These are phyloP conservation scores for Aquatica leii DNA, from an alignment of 2,888 invertebrate genomes.

Conservation along the genomic window DNA sequence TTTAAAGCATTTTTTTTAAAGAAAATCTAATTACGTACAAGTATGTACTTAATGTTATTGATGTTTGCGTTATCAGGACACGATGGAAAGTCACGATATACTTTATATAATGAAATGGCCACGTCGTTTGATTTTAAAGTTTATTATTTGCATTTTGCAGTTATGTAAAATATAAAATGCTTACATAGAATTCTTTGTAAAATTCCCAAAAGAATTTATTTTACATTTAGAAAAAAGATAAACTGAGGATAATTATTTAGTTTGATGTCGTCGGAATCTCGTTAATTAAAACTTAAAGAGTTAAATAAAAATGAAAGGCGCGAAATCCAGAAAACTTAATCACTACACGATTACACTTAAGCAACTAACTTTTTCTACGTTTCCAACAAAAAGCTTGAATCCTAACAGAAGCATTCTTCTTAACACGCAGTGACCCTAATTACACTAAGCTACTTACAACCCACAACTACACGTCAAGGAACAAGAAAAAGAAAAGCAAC, in stretches of 20 bases:
- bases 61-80: neutral
- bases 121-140: too few relatives aligned
- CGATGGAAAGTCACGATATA: slow-evolving; percentile 11
- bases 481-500: slow-evolving; percentile 18
- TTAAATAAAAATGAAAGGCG: slow-evolving; percentile 11
- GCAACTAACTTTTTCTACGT: slow-evolving; percentile 14
- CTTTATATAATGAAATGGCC: slow-evolving; percentile 7
- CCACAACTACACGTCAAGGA: slow-evolving; percentile 12
- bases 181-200: too few relatives aligned
- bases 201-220: too few relatives aligned
- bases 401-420: slow-evolving; percentile 21
- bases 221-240: too few relatives aligned
- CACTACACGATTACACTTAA: slow-evolving; percentile 19
- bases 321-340: slow-evolving; percentile 17
- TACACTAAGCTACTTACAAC: slow-evolving; percentile 18
- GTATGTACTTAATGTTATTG: neutral
- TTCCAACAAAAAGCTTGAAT: slow-evolving; percentile 11
- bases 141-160: too few relatives aligned
- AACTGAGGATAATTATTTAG: too few relatives aligned
- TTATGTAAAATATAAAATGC: too few relatives aligned
- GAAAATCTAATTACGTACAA: too few relatives aligned
- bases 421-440: slow-evolving; percentile 28
- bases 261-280: slow-evolving; percentile 1
- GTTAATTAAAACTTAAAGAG: slow-evolving; percentile 14
- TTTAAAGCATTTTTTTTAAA: too few relatives aligned